A percentile compares a stretch with the other conserved stretches of the same genome.
Conservation (phyloP, 2,113 vertebrate genomes). For the Leucopsar rothschildi region DNA sequence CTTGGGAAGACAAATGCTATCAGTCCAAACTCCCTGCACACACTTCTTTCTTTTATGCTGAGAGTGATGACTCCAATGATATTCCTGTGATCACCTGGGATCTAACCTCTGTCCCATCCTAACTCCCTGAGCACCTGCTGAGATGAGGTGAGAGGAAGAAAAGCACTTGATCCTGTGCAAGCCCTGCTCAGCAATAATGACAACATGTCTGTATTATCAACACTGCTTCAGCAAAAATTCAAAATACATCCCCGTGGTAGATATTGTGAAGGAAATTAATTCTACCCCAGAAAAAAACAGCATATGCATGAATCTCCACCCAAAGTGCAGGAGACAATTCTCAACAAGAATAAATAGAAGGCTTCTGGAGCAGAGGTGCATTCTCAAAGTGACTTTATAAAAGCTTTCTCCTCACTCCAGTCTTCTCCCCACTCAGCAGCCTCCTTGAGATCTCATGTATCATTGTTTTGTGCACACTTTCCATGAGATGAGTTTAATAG, state of each 20-base stretch:
- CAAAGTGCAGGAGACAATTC: not conserved
- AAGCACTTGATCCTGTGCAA: not conserved
- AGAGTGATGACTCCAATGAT: no score
- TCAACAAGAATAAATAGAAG: constrained; percentile 14
- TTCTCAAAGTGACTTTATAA: constrained; percentile 71
- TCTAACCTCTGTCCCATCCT: not conserved
- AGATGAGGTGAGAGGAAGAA: not conserved
- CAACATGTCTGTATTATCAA: not conserved
- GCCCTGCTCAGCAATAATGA: not conserved
- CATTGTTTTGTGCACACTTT: constrained; percentile 72
- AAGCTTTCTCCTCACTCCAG: constrained; percentile 25
- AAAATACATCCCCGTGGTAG: rapidly evolving
- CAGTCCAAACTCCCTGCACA: not conserved
- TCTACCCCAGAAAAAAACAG: not conserved
- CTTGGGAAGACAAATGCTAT: not conserved
- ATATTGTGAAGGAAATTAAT: not conserved
- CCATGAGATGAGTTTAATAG: constrained; percentile 75
- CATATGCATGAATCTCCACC: not conserved
- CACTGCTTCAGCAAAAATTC: not conserved
- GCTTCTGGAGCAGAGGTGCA: not conserved
- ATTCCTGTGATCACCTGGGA: not conserved
- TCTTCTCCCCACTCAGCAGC: not conserved
- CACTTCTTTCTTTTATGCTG: not conserved
- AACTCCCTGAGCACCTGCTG: not conserved
- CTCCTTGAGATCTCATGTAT: constrained; percentile 73